Evolutionary conservation across 2,888 invertebrate species (phyloP), one percentile per base, ranked within the genome.

Genomic region (Sinhomidia bicolor): DNA sequence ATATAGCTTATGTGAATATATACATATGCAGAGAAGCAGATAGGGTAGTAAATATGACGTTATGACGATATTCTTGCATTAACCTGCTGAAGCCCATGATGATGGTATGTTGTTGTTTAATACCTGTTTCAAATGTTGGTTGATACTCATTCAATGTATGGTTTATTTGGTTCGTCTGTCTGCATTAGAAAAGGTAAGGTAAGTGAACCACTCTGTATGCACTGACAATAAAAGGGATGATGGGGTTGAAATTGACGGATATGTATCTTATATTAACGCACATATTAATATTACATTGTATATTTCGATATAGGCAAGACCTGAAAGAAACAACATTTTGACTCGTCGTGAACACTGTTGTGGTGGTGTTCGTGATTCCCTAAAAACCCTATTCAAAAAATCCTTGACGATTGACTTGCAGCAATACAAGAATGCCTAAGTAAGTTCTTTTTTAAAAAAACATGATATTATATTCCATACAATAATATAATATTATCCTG

Each of bases 101-200:
- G n/a, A n/a, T n/a, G 62, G 14, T 32, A 12, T 29, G n/a, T 32
- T 65, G 62, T 65, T 65, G 23, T 44, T 71, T 76, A 29, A 51
- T 79, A 79, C 78, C 78, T 79, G 78, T 79, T 79, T 57, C 47
- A 54, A n/a, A n/a, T n/a, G n/a, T n/a, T n/a, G n/a, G n/a, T n/a
- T n/a, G 36, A 14, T 17, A 23, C 78, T 41, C 17, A n/a, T 7
- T 57, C 57, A 57, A 57, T 57, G 26, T 65, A 65, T 65, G 65
- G n/a, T n/a, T n/a, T 26, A 68, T 68, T 68, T 68, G 17, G 68
- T 36, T 32, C 68, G n/a, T 68, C 36, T 5, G 65, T n/a, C n/a
- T n/a, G n/a, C n/a, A n/a, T n/a, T n/a, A n/a, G 1, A 2, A 57
- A 1, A 23, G 7, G 23, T 65, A 65, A 65, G 14, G n/a, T n/a